Evolutionary conservation across 2,113 vertebrate species (phyloP).

Genomic region (Hiodon alosoides): DNA sequence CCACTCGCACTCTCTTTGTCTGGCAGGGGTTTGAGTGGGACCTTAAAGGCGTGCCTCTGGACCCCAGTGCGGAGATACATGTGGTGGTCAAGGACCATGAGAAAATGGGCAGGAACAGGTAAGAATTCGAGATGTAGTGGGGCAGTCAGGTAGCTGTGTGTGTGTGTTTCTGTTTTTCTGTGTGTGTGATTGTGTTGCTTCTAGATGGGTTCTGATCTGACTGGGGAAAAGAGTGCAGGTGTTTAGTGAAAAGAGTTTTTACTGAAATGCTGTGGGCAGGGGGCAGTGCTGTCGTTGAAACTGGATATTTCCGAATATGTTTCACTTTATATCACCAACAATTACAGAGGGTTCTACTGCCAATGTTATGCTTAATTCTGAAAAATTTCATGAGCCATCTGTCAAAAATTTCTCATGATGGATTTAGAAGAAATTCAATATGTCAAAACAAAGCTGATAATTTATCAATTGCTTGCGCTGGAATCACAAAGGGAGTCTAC

Average conservation of each 20-base stretch:
- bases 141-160: not conserved
- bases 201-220: too few species aligned
- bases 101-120: constrained; percentile 94
- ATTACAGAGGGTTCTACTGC: not conserved
- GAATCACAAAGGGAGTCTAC: too few species aligned
- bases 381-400: too few species aligned
- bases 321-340: not conserved
- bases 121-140: constrained; percentile 6
- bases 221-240: not conserved
- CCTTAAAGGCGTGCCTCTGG: constrained; percentile 83
- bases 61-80: constrained; percentile 73
- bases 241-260: not conserved
- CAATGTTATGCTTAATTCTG: too few species aligned
- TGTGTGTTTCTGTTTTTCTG: too few species aligned
- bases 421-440: too few species aligned
- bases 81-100: constrained; percentile 94
- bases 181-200: too few species aligned
- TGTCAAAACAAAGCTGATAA: too few species aligned
- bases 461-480: too few species aligned
- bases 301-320: too few species aligned
- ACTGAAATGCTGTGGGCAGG: not conserved
- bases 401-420: too few species aligned
- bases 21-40: constrained; percentile 93
- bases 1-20: constrained; percentile 6
- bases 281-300: not conserved